phyloP scores from a whole-genome alignment of 92 coral and sea anemone species.

The Galaxea fascicularis region DNA sequence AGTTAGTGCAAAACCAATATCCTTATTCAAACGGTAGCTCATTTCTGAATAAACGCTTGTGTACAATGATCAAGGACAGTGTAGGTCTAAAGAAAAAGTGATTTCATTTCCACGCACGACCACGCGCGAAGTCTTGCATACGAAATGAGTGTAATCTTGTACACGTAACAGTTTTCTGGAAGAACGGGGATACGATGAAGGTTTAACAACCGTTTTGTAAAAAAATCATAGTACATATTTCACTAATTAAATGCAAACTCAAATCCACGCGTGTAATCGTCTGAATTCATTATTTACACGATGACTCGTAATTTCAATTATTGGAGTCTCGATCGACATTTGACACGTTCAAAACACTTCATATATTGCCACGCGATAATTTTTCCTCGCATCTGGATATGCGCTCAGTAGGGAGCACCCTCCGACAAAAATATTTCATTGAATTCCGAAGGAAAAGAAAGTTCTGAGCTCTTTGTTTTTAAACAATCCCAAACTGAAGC shows the following conservation, averaged over 20 bases:
- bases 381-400: neutral
- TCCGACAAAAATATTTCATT: neutral
- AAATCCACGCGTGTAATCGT: neutral
- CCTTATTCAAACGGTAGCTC: no score
- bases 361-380: neutral
- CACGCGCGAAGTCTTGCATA: slow-evolving; percentile 9
- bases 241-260: neutral
- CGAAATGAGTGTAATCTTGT: neutral
- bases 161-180: neutral
- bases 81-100: no score
- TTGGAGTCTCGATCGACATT: neutral
- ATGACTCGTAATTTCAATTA: no score
- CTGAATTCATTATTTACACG: neutral
- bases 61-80: no score
- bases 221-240: neutral
- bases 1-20: no score
- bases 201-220: neutral
- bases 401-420: neutral
- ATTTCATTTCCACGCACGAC: neutral
- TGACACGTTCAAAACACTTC: neutral
- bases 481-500: neutral
- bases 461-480: neutral
- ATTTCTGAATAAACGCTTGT: no score
- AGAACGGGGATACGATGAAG: neutral
- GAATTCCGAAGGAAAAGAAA: neutral